phyloP scores from a whole-genome alignment of 2,888 invertebrate species.

The Ormyrus rosae region DNA sequence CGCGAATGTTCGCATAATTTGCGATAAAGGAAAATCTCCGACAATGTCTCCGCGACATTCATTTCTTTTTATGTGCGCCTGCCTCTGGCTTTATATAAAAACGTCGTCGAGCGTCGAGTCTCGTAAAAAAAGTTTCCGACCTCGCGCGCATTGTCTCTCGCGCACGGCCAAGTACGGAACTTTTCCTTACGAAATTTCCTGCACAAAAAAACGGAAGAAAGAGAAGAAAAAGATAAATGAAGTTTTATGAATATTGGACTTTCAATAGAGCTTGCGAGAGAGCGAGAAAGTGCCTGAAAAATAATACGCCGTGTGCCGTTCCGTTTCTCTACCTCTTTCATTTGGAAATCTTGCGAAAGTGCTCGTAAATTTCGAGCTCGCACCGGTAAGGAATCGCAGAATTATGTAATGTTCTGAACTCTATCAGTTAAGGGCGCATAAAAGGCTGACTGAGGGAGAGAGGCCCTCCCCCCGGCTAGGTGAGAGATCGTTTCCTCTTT shows the following conservation, averaged over 20 bases:
- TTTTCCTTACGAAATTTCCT: slow-evolving; percentile 16
- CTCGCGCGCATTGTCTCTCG: slow-evolving; percentile 6
- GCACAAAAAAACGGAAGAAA: neutral
- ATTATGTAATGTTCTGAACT: slow-evolving; percentile 12
- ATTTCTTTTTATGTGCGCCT: slow-evolving; percentile 17
- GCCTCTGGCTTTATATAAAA: slow-evolving; percentile 23
- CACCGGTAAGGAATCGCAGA: neutral
- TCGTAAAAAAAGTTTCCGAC: slow-evolving; percentile 22
- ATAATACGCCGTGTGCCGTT: neutral
- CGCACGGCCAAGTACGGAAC: neutral
- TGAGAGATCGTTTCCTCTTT: neutral
- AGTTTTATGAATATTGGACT: slow-evolving; percentile 21
- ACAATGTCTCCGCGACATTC: slow-evolving; percentile 18
- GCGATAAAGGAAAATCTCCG: slow-evolving; percentile 26
- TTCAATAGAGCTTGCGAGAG: slow-evolving; percentile 18
- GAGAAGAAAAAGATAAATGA: slow-evolving; percentile 24
- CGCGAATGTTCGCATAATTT: slow-evolving; percentile 24
- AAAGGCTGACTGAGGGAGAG: neutral
- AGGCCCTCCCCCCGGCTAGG: neutral
- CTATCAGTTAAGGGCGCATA: slow-evolving; percentile 10
- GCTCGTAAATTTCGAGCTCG: neutral
- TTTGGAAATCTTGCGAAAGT: slow-evolving; percentile 16
- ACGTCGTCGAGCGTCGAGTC: slow-evolving; percentile 2
- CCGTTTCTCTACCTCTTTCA: slow-evolving; percentile 15
- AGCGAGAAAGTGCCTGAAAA: neutral